A percentile compares a stretch with the other conserved stretches of the same genome.
These are phyloP conservation scores for Nothocercus nigrocapillus DNA, from an alignment of 2,113 vertebrate genomes.

Conservation along the genomic window DNA sequence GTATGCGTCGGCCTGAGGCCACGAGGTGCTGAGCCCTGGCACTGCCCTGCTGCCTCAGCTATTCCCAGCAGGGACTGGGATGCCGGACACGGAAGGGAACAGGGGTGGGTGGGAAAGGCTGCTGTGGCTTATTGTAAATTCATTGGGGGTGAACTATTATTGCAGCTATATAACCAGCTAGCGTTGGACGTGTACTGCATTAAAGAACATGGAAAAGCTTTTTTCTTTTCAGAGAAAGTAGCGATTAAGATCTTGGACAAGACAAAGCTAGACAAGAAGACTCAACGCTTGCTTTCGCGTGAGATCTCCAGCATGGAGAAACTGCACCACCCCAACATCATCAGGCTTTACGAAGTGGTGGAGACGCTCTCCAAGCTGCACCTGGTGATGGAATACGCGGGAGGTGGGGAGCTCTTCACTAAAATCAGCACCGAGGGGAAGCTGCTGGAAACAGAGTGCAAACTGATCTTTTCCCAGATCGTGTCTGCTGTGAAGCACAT, in stretches of 20 bases:
- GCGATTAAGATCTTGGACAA: conserved; percentile 99
- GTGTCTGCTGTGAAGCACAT: conserved; percentile 97
- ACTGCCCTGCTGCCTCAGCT: too few species aligned
- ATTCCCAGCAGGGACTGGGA: background rate
- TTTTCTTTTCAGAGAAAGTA: conserved; percentile 88
- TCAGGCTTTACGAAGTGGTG: conserved; percentile 98
- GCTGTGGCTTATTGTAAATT: conserved; percentile 15
- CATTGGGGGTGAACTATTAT: conserved; percentile 50
- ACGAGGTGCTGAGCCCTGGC: background rate
- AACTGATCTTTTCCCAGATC: conserved; percentile 94
- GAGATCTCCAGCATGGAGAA: conserved; percentile 99
- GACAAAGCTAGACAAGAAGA: conserved; percentile 95
- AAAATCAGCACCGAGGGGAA: conserved; percentile 93
- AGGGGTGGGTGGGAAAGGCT: background rate
- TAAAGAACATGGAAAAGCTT: background rate
- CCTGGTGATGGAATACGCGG: conserved; percentile 95
- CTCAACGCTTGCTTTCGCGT: conserved; percentile 90
- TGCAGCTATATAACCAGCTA: background rate
- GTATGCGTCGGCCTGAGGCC: too few species aligned
- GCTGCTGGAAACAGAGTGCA: conserved; percentile 88
- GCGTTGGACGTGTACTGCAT: background rate
- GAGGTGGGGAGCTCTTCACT: conserved; percentile 94
- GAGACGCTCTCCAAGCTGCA: conserved; percentile 94
- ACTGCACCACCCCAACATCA: conserved; percentile 95
- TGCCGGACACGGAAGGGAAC: accelerated